Percentiles rank a stretch among this genome's conserved stretches.
These are phyloP conservation scores for Amyelois transitella DNA, from an alignment of 1,140 invertebrate genomes.

Conservation along the genomic window DNA sequence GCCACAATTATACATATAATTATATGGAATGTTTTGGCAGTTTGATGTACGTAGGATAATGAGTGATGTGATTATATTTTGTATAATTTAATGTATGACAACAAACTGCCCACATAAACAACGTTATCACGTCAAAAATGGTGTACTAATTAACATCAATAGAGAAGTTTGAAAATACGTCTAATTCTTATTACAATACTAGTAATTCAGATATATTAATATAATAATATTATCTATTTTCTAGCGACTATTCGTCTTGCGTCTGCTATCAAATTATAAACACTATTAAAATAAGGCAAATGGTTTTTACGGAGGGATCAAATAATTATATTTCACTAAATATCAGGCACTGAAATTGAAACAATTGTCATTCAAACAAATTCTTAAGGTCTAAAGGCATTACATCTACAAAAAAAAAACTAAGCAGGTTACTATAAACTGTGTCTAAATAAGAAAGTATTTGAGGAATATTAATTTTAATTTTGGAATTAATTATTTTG, in stretches of 20 bases:
- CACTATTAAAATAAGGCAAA: slow-evolving; percentile 72
- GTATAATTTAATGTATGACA: slow-evolving; percentile 1
- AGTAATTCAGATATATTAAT: slow-evolving; percentile 43
- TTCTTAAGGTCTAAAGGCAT: slow-evolving; percentile 29
- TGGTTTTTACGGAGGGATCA: slow-evolving; percentile 63
- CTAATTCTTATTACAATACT: slow-evolving; percentile 30
- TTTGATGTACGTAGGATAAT: not conserved
- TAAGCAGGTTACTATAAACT: slow-evolving; percentile 5
- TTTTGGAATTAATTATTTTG: slow-evolving; percentile 31
- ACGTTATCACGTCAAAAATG: slow-evolving; percentile 15
- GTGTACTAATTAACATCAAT: slow-evolving; percentile 28
- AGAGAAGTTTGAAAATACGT: slow-evolving; percentile 30
- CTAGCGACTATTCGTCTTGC: slow-evolving; percentile 42
- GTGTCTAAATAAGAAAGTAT: slow-evolving; percentile 13
- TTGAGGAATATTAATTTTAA: slow-evolving; percentile 12
- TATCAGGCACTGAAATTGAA: slow-evolving; percentile 64
- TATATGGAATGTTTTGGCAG: not conserved
- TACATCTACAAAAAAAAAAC: slow-evolving; percentile 15
- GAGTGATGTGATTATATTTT: not conserved
- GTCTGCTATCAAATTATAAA: slow-evolving; percentile 42
- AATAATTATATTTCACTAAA: slow-evolving; percentile 42
- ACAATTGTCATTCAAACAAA: slow-evolving; percentile 34
- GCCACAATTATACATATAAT: not conserved
- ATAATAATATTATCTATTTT: slow-evolving; percentile 26
- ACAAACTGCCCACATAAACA: slow-evolving; percentile 7